A percentile compares a stretch with the other conserved stretches of the same genome.
Evolutionary conservation across 2,113 vertebrate genomes (phyloP).

Genomic region (Hirundichthys speculiger): DNA sequence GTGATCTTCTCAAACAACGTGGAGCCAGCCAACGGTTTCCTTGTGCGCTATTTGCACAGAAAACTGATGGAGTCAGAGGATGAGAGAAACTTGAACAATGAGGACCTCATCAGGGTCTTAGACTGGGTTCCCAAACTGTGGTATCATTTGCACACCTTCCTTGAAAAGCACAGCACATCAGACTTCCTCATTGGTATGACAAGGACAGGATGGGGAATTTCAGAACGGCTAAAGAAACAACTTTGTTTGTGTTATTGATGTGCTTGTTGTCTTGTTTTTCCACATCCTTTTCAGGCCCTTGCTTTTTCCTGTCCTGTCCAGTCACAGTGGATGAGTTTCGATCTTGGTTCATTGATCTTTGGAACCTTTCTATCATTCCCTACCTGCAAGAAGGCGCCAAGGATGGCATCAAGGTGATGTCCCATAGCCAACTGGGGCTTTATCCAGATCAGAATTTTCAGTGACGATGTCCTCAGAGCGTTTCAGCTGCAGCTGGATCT

Average conservation of each 20-base stretch:
- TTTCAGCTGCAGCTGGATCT: no score
- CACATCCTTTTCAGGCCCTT: conserved; percentile 84
- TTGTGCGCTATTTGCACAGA: conserved; percentile 94
- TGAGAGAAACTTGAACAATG: conserved; percentile 86
- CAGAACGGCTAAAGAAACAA: background rate
- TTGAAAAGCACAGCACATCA: conserved; percentile 98
- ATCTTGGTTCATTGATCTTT: conserved; percentile 98
- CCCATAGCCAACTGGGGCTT: background rate
- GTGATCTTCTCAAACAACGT: conserved; percentile 98
- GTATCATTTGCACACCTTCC: conserved; percentile 97
- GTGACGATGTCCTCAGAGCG: background rate
- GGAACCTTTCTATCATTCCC: conserved; percentile 98
- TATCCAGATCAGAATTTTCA: background rate
- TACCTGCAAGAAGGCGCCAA: conserved; percentile 97
- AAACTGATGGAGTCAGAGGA: conserved; percentile 96
- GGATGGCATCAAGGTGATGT: conserved; percentile 92
- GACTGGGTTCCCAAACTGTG: conserved; percentile 98
- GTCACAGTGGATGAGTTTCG: conserved; percentile 95
- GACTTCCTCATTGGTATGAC: conserved; percentile 96
- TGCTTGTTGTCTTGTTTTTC: background rate
- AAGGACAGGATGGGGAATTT: background rate
- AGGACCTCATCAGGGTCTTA: conserved; percentile 91
- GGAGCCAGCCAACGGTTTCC: conserved; percentile 96
- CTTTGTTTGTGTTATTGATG: background rate
- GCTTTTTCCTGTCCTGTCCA: conserved; percentile 97